These are phyloP conservation scores for Thyatira batis DNA, from an alignment of 2,888 invertebrate species.

Conservation along the genomic window DNA sequence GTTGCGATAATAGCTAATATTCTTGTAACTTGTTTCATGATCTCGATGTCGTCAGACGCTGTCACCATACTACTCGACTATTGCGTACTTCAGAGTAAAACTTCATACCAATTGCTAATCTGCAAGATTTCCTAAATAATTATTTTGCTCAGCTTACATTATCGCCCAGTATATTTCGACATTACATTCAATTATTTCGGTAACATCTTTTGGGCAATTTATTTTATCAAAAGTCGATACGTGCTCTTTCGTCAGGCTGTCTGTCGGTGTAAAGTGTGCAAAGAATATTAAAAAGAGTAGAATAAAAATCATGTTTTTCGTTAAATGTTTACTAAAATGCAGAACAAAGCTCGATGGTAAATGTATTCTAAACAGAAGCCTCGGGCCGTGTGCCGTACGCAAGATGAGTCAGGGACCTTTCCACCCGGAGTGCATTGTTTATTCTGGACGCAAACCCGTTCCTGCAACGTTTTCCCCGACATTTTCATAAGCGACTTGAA, in stretches of 20 bases:
- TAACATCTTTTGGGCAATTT: neutral
- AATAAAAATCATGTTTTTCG: conserved; percentile 35
- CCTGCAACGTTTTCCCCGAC: conserved; percentile 58
- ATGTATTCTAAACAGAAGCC: conserved; percentile 73
- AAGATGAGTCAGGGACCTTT: conserved; percentile 77
- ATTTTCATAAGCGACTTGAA: conserved; percentile 49
- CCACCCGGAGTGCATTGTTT: conserved; percentile 65
- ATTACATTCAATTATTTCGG: neutral
- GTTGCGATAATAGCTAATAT: conserved; percentile 29
- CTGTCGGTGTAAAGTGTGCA: conserved; percentile 3
- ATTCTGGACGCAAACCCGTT: conserved; percentile 66
- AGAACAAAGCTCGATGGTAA: conserved; percentile 54
- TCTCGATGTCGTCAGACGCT: conserved; percentile 44
- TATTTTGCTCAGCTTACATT: neutral
- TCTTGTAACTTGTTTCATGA: conserved; percentile 41
- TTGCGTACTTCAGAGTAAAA: conserved; percentile 30
- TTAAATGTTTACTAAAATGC: conserved; percentile 45
- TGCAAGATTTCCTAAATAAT: neutral
- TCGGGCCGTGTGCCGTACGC: conserved; percentile 45
- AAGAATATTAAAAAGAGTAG: conserved; percentile 29
- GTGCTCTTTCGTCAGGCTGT: neutral
- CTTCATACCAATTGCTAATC: neutral
- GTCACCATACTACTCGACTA: conserved; percentile 37
- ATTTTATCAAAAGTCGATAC: neutral
- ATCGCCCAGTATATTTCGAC: neutral